Evolutionary conservation across 2,797 vertebrate genomes (phyloP), one percentile per base, ranked within the genome.

Genomic region (Rhinichthys osculus): DNA sequence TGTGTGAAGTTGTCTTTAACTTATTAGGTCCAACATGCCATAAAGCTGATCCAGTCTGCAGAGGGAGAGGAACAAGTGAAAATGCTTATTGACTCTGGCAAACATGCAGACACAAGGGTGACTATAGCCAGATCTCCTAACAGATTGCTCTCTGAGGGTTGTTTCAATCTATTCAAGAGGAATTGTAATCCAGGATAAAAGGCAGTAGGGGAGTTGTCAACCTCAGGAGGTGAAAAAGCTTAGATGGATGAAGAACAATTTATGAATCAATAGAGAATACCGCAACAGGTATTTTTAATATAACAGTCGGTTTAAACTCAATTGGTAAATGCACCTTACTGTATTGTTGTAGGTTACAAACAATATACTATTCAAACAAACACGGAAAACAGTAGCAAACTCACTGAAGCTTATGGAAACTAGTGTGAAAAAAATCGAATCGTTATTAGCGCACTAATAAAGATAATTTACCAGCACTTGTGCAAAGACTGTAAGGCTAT

Each of bases 21-120:
- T 85, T 82, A 84, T 86, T 73, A 71, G 71, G 50, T 86, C 81
- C 87, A 87, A 86, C 85, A 88, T 90, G 89, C 85, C 89, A 88
- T 85, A 84, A 88, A 81, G 85, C 79, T 82, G 71, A 88, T 87
- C 81, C 67, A 82, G 83, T 77, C 85, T 79, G 64, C 35, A 76
- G 84, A 88, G 74, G 50, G 77, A 78, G 74, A 81, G 79, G 83
- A 88, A 83, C 83, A 85, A 87, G 81, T 84, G 81, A 86, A 90
- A 88, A 87, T 82, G 69, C 84, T 87, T 87, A 88, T 87, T 86
- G 84, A 87, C 86, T 81, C 73, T 88, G 87, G 89, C 84, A 86
- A 90, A 88, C 66, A 81, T 62, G 59, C 47, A 83, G 83, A 83
- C 83, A 78, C 85, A 85, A 82, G 72, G 77, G 83, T 87, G 85